A percentile compares a stretch with the other conserved stretches of the same genome.
Conservation (phyloP, 2,797 vertebrate genomes). For the Heliangelus exortis region DNA sequence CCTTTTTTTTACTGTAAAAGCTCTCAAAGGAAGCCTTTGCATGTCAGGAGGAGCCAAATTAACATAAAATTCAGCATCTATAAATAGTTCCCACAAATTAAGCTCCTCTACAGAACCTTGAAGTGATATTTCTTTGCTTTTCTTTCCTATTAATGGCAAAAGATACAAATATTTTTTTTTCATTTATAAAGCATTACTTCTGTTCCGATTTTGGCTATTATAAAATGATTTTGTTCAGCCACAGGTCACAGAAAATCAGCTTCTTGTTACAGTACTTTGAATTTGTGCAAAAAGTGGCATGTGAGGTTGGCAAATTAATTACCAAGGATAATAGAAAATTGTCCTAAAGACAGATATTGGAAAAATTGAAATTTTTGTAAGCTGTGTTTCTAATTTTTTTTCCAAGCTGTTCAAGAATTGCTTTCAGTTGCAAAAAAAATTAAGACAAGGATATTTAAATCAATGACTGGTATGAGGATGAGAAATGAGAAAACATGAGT, state of each 20-base stretch:
- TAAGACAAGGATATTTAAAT: background rate
- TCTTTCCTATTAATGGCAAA: background rate
- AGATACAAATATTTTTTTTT: background rate
- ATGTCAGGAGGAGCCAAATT: constrained; percentile 38
- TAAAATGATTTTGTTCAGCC: background rate
- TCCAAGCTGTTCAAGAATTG: background rate
- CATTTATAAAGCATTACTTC: background rate
- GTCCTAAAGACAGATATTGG: background rate
- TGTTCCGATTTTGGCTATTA: background rate
- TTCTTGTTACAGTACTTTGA: background rate
- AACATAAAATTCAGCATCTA: constrained; percentile 31
- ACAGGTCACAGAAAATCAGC: background rate
- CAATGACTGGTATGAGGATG: background rate
- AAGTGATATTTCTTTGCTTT: background rate
- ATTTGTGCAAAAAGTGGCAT: background rate
- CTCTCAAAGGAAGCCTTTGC: constrained; percentile 40
- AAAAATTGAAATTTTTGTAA: background rate
- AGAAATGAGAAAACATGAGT: background rate
- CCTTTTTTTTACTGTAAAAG: constrained; percentile 12
- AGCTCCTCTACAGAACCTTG: background rate
- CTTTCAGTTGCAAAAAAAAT: background rate
- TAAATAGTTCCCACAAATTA: constrained; percentile 53
- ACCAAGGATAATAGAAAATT: background rate
- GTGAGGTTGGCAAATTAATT: background rate
- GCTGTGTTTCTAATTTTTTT: background rate